Evolutionary conservation across 2,888 invertebrate species (phyloP), one percentile per base, ranked within the genome.

Genomic region (Imbricaverruca yamaguchii): DNA sequence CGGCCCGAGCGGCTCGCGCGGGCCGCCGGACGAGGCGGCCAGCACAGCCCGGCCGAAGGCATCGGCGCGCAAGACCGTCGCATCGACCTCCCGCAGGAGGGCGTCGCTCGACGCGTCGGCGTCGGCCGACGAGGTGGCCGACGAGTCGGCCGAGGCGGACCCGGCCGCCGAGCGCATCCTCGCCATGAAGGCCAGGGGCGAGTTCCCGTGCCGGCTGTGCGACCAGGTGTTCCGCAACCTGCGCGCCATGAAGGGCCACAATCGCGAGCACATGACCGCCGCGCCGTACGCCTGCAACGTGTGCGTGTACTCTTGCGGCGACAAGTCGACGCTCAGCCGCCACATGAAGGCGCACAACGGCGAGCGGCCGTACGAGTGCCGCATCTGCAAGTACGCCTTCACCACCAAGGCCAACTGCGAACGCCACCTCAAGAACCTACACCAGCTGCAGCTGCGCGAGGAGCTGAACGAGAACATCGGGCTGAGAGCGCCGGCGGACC

Each of bases 351-450:
- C 95, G 0, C 97, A 97, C 88, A 97, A 96, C 86, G 97, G 97
- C 0, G 97, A 97, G 85, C 90, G 97, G 18, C 97, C 97, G 0
- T 97, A 95, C 86, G 95, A 96, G 87, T 98, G 97, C 86, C 92
- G 93, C 0, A 91, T 96, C 21, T 98, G 98, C 87, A 95, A 95
- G 86, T 97, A 95, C 86, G 96, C 97, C 6, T 98, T 98, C 87
- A 97, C 97, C 56, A 97, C 97, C 0, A 97, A 97, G 89, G 97
- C 97, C 1, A 97, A 98, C 87, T 98, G 98, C 87, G 97, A 98
- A 88, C 90, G 97, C 11, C 97, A 98, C 87, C 90, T 97, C 85
- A 90, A 96, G 84, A 97, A 97, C 87, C 91, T 96, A 55, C 97
- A 97, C 86, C 92, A 93, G 0, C 95, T 95, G 87, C 91, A 92